phyloP scores from a whole-genome alignment of 2,888 invertebrate genomes.

The Colletes collaris region DNA sequence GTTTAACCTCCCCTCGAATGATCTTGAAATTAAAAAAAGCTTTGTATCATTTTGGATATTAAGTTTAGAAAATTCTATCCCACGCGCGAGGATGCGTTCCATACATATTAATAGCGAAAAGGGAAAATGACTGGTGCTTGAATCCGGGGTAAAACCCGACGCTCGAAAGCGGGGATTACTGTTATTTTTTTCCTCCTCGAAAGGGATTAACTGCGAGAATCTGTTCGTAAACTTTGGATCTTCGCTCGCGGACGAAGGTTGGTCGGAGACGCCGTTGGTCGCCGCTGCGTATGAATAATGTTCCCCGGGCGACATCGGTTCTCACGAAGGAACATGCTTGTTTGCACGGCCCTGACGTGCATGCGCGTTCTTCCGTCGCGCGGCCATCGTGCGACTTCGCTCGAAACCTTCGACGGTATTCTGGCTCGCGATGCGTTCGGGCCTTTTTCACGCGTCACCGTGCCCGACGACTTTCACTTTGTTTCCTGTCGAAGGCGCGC shows the following conservation, averaged over 20 bases:
- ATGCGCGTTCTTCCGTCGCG: slow-evolving; percentile 11
- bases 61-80: too few species aligned
- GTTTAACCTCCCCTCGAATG: too few species aligned
- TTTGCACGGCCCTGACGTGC: slow-evolving; percentile 34
- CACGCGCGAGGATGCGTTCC: too few species aligned
- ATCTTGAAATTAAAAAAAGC: too few species aligned
- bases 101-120: too few species aligned
- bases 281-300: slow-evolving; percentile 14
- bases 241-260: background rate
- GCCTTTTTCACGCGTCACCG: slow-evolving; percentile 56
- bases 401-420: slow-evolving; percentile 46
- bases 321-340: slow-evolving; percentile 19
- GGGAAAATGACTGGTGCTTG: too few species aligned
- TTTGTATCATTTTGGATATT: too few species aligned
- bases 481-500: slow-evolving; percentile 53
- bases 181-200: too few species aligned
- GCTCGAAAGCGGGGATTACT: too few species aligned
- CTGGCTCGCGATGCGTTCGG: slow-evolving; percentile 55
- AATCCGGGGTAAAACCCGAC: too few species aligned
- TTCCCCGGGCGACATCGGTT: slow-evolving; percentile 31
- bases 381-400: slow-evolving; percentile 17
- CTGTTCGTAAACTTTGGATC: background rate
- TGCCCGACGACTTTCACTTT: slow-evolving; percentile 62
- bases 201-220: background rate
- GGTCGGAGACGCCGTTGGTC: slow-evolving; percentile 7